These are phyloP conservation scores for Crotalus horridus DNA, from an alignment of 2,113 vertebrate species.

Conservation along the genomic window DNA sequence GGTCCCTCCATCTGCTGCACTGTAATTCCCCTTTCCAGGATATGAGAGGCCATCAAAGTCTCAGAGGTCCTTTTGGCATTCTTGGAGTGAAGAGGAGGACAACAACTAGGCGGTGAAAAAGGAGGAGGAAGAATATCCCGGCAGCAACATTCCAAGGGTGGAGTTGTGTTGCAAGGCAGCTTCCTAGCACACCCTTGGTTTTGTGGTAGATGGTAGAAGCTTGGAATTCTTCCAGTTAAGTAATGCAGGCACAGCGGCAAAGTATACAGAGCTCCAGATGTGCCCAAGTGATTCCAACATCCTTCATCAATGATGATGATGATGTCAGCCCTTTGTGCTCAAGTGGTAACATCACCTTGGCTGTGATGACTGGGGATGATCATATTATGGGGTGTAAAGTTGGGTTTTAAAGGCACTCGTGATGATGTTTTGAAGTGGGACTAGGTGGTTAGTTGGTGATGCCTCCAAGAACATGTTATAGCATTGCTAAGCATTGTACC, in stretches of 20 bases:
- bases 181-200: conserved; percentile 7
- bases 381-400: background rate
- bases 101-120: background rate
- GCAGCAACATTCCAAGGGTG: conserved; percentile 31
- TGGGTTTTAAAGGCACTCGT: background rate
- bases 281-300: too few species aligned
- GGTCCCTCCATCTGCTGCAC: background rate
- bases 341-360: background rate
- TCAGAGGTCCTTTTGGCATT: conserved; percentile 18
- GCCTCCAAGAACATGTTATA: background rate
- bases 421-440: background rate
- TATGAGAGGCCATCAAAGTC: background rate
- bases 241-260: too few species aligned
- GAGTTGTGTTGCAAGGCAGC: background rate
- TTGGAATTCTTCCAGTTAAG: background rate
- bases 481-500: background rate
- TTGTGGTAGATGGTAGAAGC: background rate
- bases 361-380: background rate
- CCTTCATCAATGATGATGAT: background rate
- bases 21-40: background rate
- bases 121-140: conserved; percentile 41
- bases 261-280: background rate
- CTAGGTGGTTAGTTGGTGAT: background rate
- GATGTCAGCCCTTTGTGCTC: background rate
- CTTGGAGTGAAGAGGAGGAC: conserved; percentile 27